Evolutionary conservation across 2,888 invertebrate species (phyloP), one percentile per base, ranked within the genome.

Genomic region (Altica lythri): DNA sequence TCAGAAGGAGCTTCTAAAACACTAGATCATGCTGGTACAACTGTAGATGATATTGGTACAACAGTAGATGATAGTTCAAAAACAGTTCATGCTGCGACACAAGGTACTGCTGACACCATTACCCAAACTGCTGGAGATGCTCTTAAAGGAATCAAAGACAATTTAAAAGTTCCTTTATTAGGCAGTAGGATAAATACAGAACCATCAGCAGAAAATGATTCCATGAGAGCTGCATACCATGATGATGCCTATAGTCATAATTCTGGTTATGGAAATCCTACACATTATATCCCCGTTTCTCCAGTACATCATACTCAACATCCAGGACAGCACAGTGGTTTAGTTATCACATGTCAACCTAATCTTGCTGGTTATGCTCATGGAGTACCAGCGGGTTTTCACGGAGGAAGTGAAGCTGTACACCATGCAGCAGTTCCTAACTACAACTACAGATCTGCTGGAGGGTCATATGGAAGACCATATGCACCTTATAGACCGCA

Each of bases 341-440:
- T 77, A 19, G 75, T 76, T 2, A 75, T 77, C 30, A 76, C 76
- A n/a, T 77, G 77, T 55, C 75, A 76, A 65, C 77, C 77, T 9
- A 72, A 72, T 53, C 65, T 76, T 25, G 74, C 75, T 40, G 77
- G 77, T 37, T 76, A 75, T 50, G 72, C 74, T 18, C 64, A 71
- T 27, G 61, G 65, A 9, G 54, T 62, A 3, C 58, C 57, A 10
- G 22, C 5, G n/a, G n/a, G n/a, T 8, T 35, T 22, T 8, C 47
- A 62, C 52, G 27, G 46, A 25, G 22, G 56, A 55, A 12, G 32
- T 14, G 17, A 60, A 55, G 34, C 17, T 27, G 2, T 6, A 2
- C 9, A 4, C n/a, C 4, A 27, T 8, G 16, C 19, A 22, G 40
- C 27, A 19, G 14, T 25, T 18, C 35, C 53, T 4, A 6, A 16